Base-by-base conservation (phyloP, 1,140 invertebrate genomes). In the Ridgeia piscesae region DNA sequence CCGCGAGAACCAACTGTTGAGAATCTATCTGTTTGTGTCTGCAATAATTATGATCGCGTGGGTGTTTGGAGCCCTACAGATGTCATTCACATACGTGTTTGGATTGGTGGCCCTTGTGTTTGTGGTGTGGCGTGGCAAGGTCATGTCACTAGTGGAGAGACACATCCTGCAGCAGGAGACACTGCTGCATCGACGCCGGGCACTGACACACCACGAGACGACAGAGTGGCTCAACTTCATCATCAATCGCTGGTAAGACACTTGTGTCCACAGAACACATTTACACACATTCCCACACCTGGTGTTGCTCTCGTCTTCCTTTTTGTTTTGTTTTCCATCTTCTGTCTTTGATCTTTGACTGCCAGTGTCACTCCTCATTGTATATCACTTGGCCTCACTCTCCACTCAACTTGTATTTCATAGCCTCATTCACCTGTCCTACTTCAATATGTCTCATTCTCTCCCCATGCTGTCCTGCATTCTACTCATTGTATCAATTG, bases 201-300 rank as follows among this genome's bases (percentile, higher is more conserved):
- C 96, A 6, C 94, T 97, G 35, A 95, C 96, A 90, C 96, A 96
- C 92, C 96, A 96, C 91, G 96, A 97, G 93, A 96, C 96, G 1
- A 96, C 95, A 88, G 96, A 97, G 92, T 97, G 96, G 96, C 94
- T 97, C n/a, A 97, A 96, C 93, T 95, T 97, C 91, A 94, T 97
- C 21, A 92, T 97, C 31, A 97, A 97, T 94, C 95, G 96, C 95
- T 97, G 96, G 96, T 96, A 94, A 95, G 95, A 94, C 77, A 89
- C 2, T 4, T 91, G 48, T 11, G 42, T 42, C n/a, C n/a, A n/a
- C n/a, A n/a, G n/a, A 50, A 77, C 27, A 31, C 27, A 21, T 77
- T 77, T 2, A 77, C 58, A 77, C 11, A 42, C 42, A 4, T 42
- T 42, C 11, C 42, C 11, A 42, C 4, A 42, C 42, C 42, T 6